phyloP scores from a whole-genome alignment of 2,797 vertebrate species.

The Hydrolagus colliei region DNA sequence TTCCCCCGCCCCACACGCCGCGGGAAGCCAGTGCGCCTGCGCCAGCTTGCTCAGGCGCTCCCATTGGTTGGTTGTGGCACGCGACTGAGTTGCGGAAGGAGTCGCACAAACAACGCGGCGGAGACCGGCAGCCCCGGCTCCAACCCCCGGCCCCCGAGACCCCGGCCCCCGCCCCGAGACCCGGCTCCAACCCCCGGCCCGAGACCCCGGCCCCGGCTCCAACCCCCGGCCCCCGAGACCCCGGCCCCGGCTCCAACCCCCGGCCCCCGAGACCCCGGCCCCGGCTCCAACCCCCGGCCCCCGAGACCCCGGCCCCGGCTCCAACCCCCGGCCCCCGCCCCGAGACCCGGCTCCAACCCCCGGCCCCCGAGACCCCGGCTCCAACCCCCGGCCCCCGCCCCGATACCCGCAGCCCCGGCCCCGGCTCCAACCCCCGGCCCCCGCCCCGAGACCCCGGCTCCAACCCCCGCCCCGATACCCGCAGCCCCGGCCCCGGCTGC shows the following conservation, averaged over 20 bases:
- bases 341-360: neutral
- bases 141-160: neutral
- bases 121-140: neutral
- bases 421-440: neutral
- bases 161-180: too few relatives aligned
- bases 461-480: too few relatives aligned
- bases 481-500: too few relatives aligned
- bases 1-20: neutral
- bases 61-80: neutral
- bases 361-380: neutral
- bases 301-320: too few relatives aligned
- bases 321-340: neutral
- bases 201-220: too few relatives aligned
- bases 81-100: constrained; percentile 5
- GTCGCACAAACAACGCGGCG: neutral
- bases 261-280: too few relatives aligned
- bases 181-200: too few relatives aligned
- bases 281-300: too few relatives aligned
- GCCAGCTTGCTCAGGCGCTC: constrained; percentile 21
- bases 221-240: too few relatives aligned
- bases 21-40: neutral
- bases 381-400: neutral
- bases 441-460: too few relatives aligned
- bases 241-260: neutral
- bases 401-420: too few relatives aligned